phyloP scores from a whole-genome alignment of 2,113 vertebrate genomes.

The Ia io region DNA sequence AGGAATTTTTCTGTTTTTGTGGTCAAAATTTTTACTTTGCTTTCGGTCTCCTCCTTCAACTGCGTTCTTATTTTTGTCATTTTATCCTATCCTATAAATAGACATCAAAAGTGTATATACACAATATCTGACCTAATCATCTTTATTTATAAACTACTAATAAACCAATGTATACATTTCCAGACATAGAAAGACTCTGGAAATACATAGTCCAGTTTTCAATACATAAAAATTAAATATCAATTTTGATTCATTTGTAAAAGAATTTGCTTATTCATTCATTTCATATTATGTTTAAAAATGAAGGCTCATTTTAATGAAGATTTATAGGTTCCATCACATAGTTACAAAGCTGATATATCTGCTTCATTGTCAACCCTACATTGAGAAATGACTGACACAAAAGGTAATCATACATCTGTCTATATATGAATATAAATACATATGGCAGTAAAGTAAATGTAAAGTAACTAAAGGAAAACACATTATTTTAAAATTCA shows the following conservation, averaged over 20 bases:
- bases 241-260: neutral
- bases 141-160: neutral
- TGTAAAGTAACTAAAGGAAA: neutral
- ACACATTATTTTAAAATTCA: neutral
- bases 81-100: slow-evolving; percentile 22
- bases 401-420: neutral
- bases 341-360: neutral
- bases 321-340: neutral
- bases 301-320: neutral
- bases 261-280: neutral
- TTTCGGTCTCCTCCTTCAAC: neutral
- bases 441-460: neutral
- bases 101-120: neutral
- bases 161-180: neutral
- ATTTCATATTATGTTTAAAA: neutral
- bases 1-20: neutral
- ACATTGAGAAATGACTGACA: neutral
- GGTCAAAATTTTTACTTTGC: neutral
- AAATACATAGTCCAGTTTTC: neutral
- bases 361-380: neutral
- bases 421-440: neutral
- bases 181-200: neutral
- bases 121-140: neutral
- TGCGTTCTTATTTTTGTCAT: slow-evolving; percentile 12
- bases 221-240: neutral